Evolutionary conservation across 2,113 vertebrate genomes (phyloP), one percentile per base, ranked within the genome.

Genomic region (Muntiacus reevesi): DNA sequence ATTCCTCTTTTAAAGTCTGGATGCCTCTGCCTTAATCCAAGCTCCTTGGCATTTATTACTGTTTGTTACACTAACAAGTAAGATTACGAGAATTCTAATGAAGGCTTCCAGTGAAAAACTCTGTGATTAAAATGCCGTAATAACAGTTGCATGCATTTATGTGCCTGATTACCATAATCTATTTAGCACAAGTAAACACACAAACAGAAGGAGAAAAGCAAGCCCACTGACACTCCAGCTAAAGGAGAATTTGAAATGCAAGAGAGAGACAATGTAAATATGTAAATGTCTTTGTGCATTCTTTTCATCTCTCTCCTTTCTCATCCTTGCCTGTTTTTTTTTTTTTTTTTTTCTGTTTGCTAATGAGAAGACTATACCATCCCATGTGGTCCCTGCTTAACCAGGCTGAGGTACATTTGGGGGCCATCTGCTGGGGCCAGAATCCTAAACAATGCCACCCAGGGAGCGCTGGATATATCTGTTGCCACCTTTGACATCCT

Each of bases 61-160:
- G 99, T 99, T 99, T 99, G 99, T 99, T 99, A 99, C 99, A 99
- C 99, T 99, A 99, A 99, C 99, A 99, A 99, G 99, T 99, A 98
- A 99, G 99, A 99, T 99, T 99, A 99, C 98, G 99, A 99, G 99
- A 99, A 99, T 99, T 98, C 99, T 99, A 99, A 99, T 99, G 99
- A 99, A 99, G 99, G 98, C 99, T 99, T 98, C 98, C 99, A 98
- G 98, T 97, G 99, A 99, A 99, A 99, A 99, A 99, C 98, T 99
- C 98, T 99, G 99, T 99, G 99, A 99, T 99, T 99, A 99, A 99
- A 99, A 99, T 99, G 99, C 99, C 98, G 99, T 99, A 99, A 99
- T 99, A 99, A 99, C 99, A 99, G 99, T 99, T 99, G 99, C 98
- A 98, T 99, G 99, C 99, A 99, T 99, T 99, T 99, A 99, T 99